Evolutionary conservation across 2,113 vertebrate genomes (phyloP).

Genomic region (Aldabrachelys gigantea): DNA sequence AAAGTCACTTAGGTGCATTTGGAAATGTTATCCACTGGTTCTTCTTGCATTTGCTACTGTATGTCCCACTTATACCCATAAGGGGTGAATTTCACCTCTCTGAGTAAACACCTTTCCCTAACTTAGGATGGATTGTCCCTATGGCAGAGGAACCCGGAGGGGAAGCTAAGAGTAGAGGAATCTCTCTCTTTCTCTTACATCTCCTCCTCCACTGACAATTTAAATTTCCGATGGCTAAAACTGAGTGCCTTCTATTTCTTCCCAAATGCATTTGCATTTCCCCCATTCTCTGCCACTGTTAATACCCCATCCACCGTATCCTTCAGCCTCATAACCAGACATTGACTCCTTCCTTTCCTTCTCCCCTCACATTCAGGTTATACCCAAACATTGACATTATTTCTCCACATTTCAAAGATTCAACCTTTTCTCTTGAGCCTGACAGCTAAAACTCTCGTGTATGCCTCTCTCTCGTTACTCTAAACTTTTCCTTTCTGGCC

Average conservation of each 20-base stretch:
- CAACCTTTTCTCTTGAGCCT: background rate
- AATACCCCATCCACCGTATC: background rate
- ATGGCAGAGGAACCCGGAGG: background rate
- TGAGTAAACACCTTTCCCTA: accelerated
- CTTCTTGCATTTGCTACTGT: background rate
- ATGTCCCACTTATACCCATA: background rate
- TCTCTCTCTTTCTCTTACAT: background rate
- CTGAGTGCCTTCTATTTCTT: background rate
- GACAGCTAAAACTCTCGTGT: background rate
- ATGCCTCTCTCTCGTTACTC: background rate
- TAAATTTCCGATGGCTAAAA: background rate
- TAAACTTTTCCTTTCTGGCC: background rate
- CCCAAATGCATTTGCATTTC: accelerated
- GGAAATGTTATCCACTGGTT: background rate
- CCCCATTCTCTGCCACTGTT: background rate
- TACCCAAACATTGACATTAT: background rate
- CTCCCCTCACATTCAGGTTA: background rate
- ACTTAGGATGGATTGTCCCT: background rate
- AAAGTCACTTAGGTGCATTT: background rate
- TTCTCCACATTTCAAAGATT: background rate
- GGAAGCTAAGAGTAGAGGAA: background rate
- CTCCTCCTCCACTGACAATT: background rate
- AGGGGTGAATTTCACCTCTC: background rate
- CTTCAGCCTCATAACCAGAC: background rate
- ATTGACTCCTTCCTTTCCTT: background rate